Evolutionary conservation across 92 coral and sea anemone genomes (phyloP).

Genomic region (Epizoanthus scotinus): DNA sequence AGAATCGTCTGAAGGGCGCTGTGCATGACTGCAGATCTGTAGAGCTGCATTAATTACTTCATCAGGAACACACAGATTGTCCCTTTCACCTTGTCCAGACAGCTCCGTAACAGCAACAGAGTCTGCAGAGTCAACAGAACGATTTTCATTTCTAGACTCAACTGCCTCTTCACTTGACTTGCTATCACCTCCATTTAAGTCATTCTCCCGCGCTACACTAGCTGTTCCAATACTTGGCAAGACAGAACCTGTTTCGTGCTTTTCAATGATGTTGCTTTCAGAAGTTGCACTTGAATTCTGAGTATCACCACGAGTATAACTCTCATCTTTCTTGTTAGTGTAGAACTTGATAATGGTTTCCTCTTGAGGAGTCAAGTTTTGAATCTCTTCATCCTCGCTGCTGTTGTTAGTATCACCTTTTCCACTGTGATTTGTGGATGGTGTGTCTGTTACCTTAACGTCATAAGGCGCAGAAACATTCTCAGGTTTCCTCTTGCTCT

Average conservation of each 20-base stretch:
- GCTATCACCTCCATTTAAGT: not conserved
- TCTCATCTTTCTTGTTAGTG: slow-evolving; percentile 20
- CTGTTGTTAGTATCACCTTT: not conserved
- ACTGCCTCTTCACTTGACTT: not conserved
- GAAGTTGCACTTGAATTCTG: not conserved
- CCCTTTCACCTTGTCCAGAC: not conserved
- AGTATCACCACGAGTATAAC: not conserved
- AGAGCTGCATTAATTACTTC: not conserved
- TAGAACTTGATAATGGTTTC: slow-evolving; percentile 33
- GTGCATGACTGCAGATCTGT: not conserved
- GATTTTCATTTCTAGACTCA: slow-evolving; percentile 5
- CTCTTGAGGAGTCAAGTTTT: slow-evolving; percentile 34
- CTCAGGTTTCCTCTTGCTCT: not conserved
- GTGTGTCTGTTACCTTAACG: slow-evolving; percentile 8
- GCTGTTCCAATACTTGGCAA: not conserved
- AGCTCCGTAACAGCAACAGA: not conserved
- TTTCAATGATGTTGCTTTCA: not conserved
- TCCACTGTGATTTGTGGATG: not conserved
- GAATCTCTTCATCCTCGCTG: slow-evolving; percentile 31
- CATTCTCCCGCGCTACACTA: not conserved
- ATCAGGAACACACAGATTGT: too few relatives aligned
- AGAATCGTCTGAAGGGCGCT: not conserved
- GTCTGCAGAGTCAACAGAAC: not conserved
- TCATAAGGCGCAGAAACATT: slow-evolving; percentile 26
- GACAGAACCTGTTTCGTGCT: not conserved